phyloP scores from a whole-genome alignment of 2,888 invertebrate species.

The Tachystola acroxantha region DNA sequence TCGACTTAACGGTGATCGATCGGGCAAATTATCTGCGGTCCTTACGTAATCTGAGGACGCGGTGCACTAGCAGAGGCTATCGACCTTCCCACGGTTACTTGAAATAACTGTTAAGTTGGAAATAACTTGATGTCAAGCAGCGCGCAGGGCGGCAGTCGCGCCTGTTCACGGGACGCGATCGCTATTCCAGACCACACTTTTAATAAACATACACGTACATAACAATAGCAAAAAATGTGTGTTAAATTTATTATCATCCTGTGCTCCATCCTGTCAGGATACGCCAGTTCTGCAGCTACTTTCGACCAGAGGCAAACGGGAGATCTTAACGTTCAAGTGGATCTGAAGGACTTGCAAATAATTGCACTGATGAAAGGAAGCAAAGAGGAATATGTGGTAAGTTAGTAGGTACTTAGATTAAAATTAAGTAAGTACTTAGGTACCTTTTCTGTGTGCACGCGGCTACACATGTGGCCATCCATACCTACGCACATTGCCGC shows the following conservation, averaged over 20 bases:
- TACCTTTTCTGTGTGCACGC: no score
- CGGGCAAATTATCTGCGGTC: constrained; percentile 42
- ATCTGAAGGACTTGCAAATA: constrained; percentile 87
- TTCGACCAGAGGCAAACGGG: constrained; percentile 88
- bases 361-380: constrained; percentile 82
- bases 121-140: constrained; percentile 61
- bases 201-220: constrained; percentile 6
- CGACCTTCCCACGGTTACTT: constrained; percentile 72
- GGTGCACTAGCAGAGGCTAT: constrained; percentile 65
- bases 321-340: constrained; percentile 87
- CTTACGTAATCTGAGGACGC: constrained; percentile 61
- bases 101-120: constrained; percentile 74
- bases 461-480: no score
- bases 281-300: constrained; percentile 32
- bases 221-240: constrained; percentile 17
- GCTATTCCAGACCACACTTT: constrained; percentile 26
- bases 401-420: constrained; percentile 17
- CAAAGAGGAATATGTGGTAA: constrained; percentile 79
- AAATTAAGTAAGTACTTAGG: no score
- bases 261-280: constrained; percentile 27
- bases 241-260: constrained; percentile 16
- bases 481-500: no score
- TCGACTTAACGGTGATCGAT: constrained; percentile 22
- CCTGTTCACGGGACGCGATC: constrained; percentile 45
- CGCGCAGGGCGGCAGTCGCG: constrained; percentile 55